phyloP scores from a whole-genome alignment of 2,888 invertebrate species.

The Drosophila hamatofila region DNA sequence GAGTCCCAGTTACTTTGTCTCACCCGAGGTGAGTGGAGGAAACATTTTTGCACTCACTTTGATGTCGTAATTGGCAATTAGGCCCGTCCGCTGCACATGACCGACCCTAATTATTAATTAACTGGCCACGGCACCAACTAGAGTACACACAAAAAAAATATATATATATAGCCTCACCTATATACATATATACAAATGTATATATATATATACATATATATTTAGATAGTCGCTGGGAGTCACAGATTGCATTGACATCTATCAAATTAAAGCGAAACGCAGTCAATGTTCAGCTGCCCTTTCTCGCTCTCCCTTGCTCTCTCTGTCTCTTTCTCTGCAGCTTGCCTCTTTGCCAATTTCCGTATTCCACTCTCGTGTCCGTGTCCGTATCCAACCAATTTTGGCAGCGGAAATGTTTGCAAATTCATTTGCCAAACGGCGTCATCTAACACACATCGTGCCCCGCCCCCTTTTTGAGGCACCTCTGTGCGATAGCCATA shows the following conservation, averaged over 20 bases:
- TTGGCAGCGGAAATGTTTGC: slow-evolving; percentile 73
- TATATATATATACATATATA: background rate
- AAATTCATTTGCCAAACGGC: slow-evolving; percentile 80
- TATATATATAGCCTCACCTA: background rate
- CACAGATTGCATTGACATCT: slow-evolving; percentile 47
- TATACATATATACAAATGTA: background rate
- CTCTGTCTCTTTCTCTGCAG: background rate
- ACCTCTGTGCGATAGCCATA: background rate
- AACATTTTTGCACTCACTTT: slow-evolving; percentile 51
- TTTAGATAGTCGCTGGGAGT: background rate
- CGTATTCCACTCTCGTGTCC: slow-evolving; percentile 47
- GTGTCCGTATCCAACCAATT: slow-evolving; percentile 60
- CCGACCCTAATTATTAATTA: slow-evolving; percentile 70
- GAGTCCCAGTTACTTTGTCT: slow-evolving; percentile 98
- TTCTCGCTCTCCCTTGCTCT: background rate
- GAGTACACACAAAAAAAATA: background rate
- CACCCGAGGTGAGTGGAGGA: slow-evolving; percentile 91
- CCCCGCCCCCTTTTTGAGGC: background rate
- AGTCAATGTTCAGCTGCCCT: slow-evolving; percentile 7
- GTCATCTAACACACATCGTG: slow-evolving; percentile 67
- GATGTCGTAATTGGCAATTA: slow-evolving; percentile 78
- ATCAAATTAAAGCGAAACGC: slow-evolving; percentile 72
- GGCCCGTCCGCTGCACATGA: slow-evolving; percentile 45
- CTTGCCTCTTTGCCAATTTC: slow-evolving; percentile 51
- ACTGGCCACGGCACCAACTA: slow-evolving; percentile 39